Evolutionary conservation across 2,113 vertebrate species (phyloP).

Genomic region (Ictalurus punctatus): DNA sequence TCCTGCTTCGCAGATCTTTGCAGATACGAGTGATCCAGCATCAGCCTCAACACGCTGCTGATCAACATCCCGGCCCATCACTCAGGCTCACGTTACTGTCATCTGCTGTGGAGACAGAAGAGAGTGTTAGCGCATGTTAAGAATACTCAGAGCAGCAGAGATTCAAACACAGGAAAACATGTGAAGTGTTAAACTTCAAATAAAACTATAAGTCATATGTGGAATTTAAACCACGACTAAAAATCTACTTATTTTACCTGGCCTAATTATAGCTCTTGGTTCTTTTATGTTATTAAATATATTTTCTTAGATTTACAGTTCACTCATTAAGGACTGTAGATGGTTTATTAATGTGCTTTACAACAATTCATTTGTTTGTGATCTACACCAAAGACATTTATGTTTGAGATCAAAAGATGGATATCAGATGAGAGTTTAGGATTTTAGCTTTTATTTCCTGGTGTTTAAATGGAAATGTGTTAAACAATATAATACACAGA

Average conservation of each 20-base stretch:
- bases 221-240: background rate
- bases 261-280: too few relatives aligned
- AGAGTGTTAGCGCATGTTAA: background rate
- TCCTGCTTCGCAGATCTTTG: constrained; percentile 72
- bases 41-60: constrained; percentile 80
- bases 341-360: too few relatives aligned
- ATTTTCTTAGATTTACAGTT: too few relatives aligned
- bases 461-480: too few relatives aligned
- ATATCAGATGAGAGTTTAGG: too few relatives aligned
- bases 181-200: background rate
- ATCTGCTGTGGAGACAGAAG: constrained; percentile 71
- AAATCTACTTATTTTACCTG: background rate
- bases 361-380: too few relatives aligned
- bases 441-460: too few relatives aligned
- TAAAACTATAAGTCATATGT: background rate
- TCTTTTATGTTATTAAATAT: too few relatives aligned
- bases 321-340: too few relatives aligned
- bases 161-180: background rate
- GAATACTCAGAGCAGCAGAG: background rate
- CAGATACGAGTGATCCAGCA: constrained; percentile 84
- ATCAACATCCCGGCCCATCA: constrained; percentile 72
- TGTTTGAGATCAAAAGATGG: too few relatives aligned
- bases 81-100: constrained; percentile 65
- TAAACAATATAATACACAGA: too few relatives aligned
- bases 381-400: too few relatives aligned